A percentile compares a stretch with the other conserved stretches of the same genome.
Evolutionary conservation across 1,140 invertebrate genomes (phyloP).

Genomic region (Macrotrachela quadricornifera): DNA sequence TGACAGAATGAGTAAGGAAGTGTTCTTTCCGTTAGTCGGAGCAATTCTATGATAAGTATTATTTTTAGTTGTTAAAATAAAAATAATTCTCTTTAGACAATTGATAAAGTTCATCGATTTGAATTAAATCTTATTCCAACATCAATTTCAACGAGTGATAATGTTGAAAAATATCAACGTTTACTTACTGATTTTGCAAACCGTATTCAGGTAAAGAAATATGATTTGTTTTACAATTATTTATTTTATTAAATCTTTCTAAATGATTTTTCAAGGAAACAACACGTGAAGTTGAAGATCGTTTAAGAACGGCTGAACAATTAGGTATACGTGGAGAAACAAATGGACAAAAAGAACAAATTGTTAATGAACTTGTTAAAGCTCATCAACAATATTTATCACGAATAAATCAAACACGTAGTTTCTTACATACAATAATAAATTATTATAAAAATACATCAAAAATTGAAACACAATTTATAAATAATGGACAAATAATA

Average conservation of each 20-base stretch:
- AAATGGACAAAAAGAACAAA: slow-evolving; percentile 32
- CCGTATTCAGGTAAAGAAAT: too few species aligned
- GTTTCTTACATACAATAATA: slow-evolving; percentile 38
- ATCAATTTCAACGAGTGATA: too few species aligned
- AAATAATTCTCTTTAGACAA: slow-evolving; percentile 9
- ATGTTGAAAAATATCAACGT: too few species aligned
- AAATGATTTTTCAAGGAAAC: slow-evolving; percentile 31
- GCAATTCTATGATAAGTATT: too few species aligned
- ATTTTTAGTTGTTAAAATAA: too few species aligned
- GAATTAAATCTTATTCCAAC: too few species aligned
- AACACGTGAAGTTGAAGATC: slow-evolving; percentile 45
- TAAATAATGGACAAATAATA: too few species aligned
- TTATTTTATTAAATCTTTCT: not conserved
- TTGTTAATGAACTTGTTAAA: slow-evolving; percentile 40
- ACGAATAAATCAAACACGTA: slow-evolving; percentile 48
- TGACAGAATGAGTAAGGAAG: too few species aligned
- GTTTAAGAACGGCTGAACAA: slow-evolving; percentile 42
- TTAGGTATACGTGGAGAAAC: slow-evolving; percentile 29
- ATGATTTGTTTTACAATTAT: not conserved
- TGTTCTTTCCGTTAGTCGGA: too few species aligned
- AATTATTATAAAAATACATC: too few species aligned
- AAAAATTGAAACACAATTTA: too few species aligned
- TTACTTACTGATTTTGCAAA: too few species aligned
- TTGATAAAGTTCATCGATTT: slow-evolving; percentile 37
- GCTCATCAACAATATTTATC: slow-evolving; percentile 43